Base-by-base conservation (phyloP, 2,888 invertebrate genomes). In the Drosophila hawaiiensis region DNA sequence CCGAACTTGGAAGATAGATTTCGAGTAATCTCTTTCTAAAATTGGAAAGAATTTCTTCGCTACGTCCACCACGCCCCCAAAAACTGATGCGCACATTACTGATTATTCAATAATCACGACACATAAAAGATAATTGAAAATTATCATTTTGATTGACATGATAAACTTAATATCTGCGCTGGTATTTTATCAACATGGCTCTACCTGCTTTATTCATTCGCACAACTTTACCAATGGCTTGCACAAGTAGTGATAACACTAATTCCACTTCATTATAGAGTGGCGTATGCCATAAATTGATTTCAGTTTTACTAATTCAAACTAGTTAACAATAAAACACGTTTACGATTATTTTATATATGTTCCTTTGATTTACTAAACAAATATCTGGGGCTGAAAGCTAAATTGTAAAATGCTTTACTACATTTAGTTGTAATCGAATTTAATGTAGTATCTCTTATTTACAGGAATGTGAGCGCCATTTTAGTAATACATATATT, bases 191-290 rank as follows among this genome's bases (percentile, higher is more conserved):
- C n/a, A 19, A n/a, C 9, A 4, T 47, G 47, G 7, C 14, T 7
- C 14, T 12, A 1, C 10, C 50, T 50, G 50, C 9, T 4, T 4
- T 16, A 28, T 50, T 3, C 19, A 19, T 12, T n/a, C n/a, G 29
- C 29, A 19, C 16, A 28, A 28, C 10, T 28, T 50, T 9, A 19
- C 10, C 28, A 9, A 19, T 28, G 12, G 3, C 6, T 28, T 50
- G 28, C 19, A 28, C 50, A 28, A 19, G 25, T 25, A 0, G 25
- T n/a, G 56, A 56, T 39, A 56, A 29, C n/a, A 29, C 29, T 56
- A 29, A 56, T 56, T 56, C 28, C n/a, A 39, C 16, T 56, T 56
- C n/a, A 16, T 56, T 56, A 16, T 29, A 29, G 14, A 14, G 6
- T 7, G 28, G n/a, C n/a, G n/a, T 39, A n/a, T 39, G 56, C n/a